A percentile compares a stretch with the other conserved stretches of the same genome.
phyloP scores from a whole-genome alignment of 1,140 invertebrate species.

The Pantala flavescens region DNA sequence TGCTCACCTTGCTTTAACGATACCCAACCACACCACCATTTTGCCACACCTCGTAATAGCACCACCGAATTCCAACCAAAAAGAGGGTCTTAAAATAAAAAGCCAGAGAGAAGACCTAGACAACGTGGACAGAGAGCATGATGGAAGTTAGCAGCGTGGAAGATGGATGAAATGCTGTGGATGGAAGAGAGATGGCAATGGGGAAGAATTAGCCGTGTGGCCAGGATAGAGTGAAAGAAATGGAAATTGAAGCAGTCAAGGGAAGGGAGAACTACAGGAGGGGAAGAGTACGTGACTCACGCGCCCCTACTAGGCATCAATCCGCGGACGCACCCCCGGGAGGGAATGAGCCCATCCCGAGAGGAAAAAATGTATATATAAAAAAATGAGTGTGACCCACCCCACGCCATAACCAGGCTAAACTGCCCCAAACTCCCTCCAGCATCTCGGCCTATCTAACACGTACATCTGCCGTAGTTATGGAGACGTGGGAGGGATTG shows the following conservation, averaged over 20 bases:
- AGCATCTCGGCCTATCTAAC: neutral
- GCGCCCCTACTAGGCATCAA: neutral
- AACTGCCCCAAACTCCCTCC: neutral
- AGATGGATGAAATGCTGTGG: neutral
- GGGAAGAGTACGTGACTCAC: neutral
- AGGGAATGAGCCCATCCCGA: neutral
- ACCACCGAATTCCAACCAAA: no score
- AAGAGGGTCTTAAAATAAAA: no score
- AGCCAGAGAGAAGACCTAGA: no score
- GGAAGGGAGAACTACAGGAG: neutral
- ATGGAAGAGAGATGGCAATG: neutral
- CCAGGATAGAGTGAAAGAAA: neutral
- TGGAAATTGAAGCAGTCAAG: neutral
- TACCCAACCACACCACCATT: no score
- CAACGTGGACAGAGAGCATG: no score
- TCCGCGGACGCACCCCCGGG: neutral
- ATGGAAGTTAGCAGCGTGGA: no score
- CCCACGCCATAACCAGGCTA: neutral
- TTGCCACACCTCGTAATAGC: no score
- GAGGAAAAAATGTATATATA: slow-evolving; percentile 4
- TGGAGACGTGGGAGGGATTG: neutral
- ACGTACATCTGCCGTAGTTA: slow-evolving; percentile 8
- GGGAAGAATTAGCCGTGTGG: neutral
- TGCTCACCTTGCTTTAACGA: no score
- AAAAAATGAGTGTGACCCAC: neutral